These are phyloP conservation scores for Drosophila varians DNA, from an alignment of 1,140 invertebrate species.

Conservation along the genomic window DNA sequence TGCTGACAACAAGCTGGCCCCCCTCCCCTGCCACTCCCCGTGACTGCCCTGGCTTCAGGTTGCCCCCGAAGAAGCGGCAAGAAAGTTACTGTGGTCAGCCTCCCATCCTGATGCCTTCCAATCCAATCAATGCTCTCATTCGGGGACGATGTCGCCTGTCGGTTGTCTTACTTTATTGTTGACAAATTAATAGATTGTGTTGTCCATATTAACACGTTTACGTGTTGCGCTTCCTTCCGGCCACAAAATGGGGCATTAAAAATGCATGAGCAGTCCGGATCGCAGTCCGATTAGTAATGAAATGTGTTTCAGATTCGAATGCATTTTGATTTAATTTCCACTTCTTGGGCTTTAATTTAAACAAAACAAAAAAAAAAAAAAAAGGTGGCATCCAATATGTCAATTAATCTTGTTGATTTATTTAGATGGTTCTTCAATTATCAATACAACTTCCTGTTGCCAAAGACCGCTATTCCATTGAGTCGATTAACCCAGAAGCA, in stretches of 20 bases:
- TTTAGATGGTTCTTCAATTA: not conserved
- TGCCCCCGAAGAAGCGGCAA: not conserved
- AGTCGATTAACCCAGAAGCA: constrained; percentile 4
- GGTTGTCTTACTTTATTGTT: constrained; percentile 72
- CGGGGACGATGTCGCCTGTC: constrained; percentile 45
- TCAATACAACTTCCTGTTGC: constrained; percentile 1
- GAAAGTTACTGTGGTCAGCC: constrained; percentile 8
- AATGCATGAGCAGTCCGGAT: constrained; percentile 54
- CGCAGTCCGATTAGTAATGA: constrained; percentile 64
- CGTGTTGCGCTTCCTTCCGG: constrained; percentile 78
- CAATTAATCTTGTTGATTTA: not conserved
- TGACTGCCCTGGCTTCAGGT: not conserved
- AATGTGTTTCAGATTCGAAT: constrained; percentile 42
- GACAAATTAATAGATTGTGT: constrained; percentile 81
- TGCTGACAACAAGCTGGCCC: constrained; percentile 53
- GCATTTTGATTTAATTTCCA: constrained; percentile 48
- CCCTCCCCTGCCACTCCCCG: not conserved
- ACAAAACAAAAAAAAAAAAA: no score
- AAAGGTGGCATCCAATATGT: not conserved
- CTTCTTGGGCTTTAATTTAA: not conserved
- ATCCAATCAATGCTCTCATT: constrained; percentile 54
- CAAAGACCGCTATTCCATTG: not conserved
- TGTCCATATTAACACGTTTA: constrained; percentile 81
- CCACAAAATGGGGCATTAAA: constrained; percentile 67
- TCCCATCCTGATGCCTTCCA: constrained; percentile 31